Percentiles rank a stretch among this genome's conserved stretches.
phyloP scores from a whole-genome alignment of 1,140 invertebrate genomes.

The Dendroctonus valens region DNA sequence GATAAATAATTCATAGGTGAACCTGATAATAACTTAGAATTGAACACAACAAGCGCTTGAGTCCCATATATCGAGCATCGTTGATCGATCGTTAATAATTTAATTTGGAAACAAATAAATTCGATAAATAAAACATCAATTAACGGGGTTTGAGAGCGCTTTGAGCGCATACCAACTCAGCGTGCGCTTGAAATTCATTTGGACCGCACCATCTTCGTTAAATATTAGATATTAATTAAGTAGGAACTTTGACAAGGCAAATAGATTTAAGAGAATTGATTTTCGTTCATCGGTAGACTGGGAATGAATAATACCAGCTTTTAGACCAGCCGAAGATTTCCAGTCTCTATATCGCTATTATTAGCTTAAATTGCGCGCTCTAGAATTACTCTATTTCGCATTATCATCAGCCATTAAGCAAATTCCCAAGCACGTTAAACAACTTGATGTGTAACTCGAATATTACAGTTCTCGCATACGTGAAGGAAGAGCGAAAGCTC shows the following conservation, averaged over 20 bases:
- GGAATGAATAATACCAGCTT: no score
- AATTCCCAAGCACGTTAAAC: no score
- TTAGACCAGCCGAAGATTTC: no score
- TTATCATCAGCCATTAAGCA: no score
- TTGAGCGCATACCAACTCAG: slow-evolving; percentile 13
- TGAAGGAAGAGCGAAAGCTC: neutral
- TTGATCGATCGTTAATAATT: slow-evolving; percentile 2
- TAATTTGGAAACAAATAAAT: slow-evolving; percentile 18
- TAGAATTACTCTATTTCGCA: no score
- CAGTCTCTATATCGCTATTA: no score
- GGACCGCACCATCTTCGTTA: slow-evolving; percentile 3
- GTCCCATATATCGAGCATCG: slow-evolving; percentile 1
- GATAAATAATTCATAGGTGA: no score
- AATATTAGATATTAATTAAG: slow-evolving; percentile 21
- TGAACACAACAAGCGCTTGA: no score
- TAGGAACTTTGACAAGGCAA: neutral
- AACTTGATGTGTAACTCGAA: neutral
- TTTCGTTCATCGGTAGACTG: neutral
- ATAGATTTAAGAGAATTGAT: slow-evolving; percentile 21
- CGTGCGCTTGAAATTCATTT: slow-evolving; percentile 9
- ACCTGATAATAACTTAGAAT: no score
- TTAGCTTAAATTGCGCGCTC: no score
- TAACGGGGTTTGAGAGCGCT: slow-evolving; percentile 9
- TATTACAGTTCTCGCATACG: neutral
- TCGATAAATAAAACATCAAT: slow-evolving; percentile 22